Base-by-base conservation (phyloP, 1,140 invertebrate genomes). In the Brachionus paranguensis region DNA sequence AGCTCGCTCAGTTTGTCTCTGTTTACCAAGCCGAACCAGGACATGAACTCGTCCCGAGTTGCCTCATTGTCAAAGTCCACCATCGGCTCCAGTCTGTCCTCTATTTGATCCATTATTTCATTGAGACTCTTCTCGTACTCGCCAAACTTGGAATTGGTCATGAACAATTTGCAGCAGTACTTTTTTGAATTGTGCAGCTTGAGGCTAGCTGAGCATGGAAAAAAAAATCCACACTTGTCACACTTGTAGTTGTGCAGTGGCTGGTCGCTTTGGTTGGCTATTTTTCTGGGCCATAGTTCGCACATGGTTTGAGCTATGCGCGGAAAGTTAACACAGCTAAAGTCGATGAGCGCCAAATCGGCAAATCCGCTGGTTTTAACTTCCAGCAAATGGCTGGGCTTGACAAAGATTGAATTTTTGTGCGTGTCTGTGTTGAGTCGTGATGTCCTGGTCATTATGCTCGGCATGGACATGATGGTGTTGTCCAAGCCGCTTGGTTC, bases 241-340 rank as follows among this genome's bases (percentile, higher is more conserved):
- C 78, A 81, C 17, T 60, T 65, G 53, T 81, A 81, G 20, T 68
- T 60, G 41, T 81, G 78, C 33, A 81, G 41, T 64, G 78, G 72
- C n/a, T 81, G 78, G 20, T 81, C 78, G 14, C 14, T 45, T 76
- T 81, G 53, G 29, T 81, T 47, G 6, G 20, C n/a, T 6, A 45
- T 17, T 68, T 68, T 64, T 37, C 78, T 81, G 3, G 78, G 78
- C 78, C 78, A 81, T 3, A 81, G 27, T 41, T 81, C 78, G 29
- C 78, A 81, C 7, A 64, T 37, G 12, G 60, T 60, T 47, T 81
- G 78, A 6, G 78, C 78, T 10, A 81, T 81, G 11, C 8, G 78
- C 11, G 64, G 53, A 81, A 81, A 81, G 14, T 81, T 81, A 8
- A 81, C 24, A 27, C 78, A 81, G 27, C 78, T 81, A 17, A 81